A percentile compares a stretch with the other conserved stretches of the same genome.
Evolutionary conservation across 2,113 vertebrate species (phyloP).

Genomic region (Oncorhynchus tshawytscha): DNA sequence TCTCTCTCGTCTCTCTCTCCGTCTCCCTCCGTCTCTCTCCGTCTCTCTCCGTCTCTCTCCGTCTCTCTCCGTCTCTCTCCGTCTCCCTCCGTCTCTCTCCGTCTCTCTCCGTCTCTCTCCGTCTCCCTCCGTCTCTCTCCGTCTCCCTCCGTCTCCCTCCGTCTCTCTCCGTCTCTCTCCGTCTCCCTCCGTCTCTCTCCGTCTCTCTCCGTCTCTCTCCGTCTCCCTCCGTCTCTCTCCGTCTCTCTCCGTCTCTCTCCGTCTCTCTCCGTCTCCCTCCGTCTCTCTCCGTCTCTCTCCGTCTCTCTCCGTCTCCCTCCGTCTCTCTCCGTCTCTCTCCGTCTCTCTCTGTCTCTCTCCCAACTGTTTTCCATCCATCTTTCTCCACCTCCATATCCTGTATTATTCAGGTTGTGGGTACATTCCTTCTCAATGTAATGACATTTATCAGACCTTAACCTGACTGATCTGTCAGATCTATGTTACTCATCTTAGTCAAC

Average conservation of each 20-base stretch:
- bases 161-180: background rate
- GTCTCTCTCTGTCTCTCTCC: background rate
- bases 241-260: background rate
- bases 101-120: background rate
- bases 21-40: background rate
- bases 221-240: background rate
- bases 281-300: background rate
- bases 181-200: background rate
- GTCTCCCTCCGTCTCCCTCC: background rate
- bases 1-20: background rate
- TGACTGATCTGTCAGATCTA: background rate
- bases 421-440: background rate
- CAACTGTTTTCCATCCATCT: background rate
- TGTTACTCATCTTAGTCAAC: background rate
- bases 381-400: conserved; percentile 5
- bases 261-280: background rate
- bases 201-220: background rate
- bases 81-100: background rate
- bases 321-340: background rate
- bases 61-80: background rate
- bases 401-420: conserved; percentile 14
- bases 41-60: background rate
- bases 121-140: background rate
- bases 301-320: background rate
- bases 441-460: background rate